Percentiles rank a stretch among this genome's conserved stretches.
Conservation (phyloP, 2,113 vertebrate genomes). For the Eretmochelys imbricata region DNA sequence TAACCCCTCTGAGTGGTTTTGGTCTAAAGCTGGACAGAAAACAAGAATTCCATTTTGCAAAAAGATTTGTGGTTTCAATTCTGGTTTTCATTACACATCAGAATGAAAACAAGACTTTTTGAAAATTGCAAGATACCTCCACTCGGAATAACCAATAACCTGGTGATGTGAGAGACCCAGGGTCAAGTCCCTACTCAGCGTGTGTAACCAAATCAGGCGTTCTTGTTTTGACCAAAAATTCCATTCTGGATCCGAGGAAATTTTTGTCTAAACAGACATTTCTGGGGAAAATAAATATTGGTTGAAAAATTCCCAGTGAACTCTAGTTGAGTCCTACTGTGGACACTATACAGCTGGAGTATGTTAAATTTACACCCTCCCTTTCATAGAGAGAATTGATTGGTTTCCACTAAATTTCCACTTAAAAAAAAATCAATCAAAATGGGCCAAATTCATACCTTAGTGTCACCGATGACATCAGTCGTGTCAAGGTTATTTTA, state of each 20-base stretch:
- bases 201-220: no score
- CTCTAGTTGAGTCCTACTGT: not conserved
- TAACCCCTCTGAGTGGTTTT: not conserved
- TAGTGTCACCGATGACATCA: not conserved
- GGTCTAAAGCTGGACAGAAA: not conserved
- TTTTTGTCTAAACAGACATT: not conserved
- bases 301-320: not conserved
- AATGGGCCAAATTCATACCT: not conserved
- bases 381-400: not conserved
- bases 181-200: not conserved
- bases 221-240: not conserved
- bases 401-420: not conserved
- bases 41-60: not conserved
- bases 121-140: not conserved
- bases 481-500: not conserved
- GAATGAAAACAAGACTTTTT: not conserved
- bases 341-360: not conserved
- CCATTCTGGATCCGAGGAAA: not conserved
- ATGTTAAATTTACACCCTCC: not conserved
- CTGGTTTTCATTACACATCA: no score
- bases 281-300: not conserved
- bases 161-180: not conserved
- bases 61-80: not conserved
- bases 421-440: not conserved
- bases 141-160: not conserved